Evolutionary conservation across 2,888 invertebrate genomes (phyloP), one percentile per base, ranked within the genome.

Genomic region (Mesochorus sp.): DNA sequence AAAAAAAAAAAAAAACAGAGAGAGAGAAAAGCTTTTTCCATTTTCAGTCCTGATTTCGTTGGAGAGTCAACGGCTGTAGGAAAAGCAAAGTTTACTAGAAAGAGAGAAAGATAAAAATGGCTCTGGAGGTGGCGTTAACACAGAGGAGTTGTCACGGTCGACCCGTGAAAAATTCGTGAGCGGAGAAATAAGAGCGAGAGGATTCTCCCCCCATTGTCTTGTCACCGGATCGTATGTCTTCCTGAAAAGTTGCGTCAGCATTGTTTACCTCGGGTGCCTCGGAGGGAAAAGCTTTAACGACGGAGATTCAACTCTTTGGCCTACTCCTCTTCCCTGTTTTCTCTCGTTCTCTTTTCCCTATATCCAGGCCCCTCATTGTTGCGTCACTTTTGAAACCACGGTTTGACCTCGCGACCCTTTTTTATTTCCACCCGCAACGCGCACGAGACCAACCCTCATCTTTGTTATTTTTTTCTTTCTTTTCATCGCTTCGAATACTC

Each of bases 231-330:
- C 83, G 81, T 85, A 83, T 76, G 84, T 87, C 86, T 87, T 85
- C 83, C 81, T 82, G 80, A 80, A 82, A n/a, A 57, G 84, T 87
- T 87, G 84, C 87, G 82, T 86, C 86, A 87, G 84, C 81, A 86
- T 86, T 88, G 85, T 88, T 87, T 87, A 86, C 81, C 75, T 76
- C 57, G n/a, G n/a, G 62, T 74, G 82, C 81, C 84, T 82, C 80
- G 68, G n/a, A 80, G 44, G 44, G 12, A 24, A 49, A 42, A 47
- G 21, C 6, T 51, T 66, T 51, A 49, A 55, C 77, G 53, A 67
- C 61, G 51, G 26, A 51, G 55, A 70, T 70, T 57, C 49, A 49
- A 51, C 44, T 44, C 42, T 44, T 53, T 57, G 67, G 24, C 53
- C 42, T 31, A 68, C 44, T 44, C 14, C 24, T 42, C 47, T 12